These are phyloP conservation scores for Torymus aiolomorphi DNA, from an alignment of 2,888 invertebrate species.

Conservation along the genomic window DNA sequence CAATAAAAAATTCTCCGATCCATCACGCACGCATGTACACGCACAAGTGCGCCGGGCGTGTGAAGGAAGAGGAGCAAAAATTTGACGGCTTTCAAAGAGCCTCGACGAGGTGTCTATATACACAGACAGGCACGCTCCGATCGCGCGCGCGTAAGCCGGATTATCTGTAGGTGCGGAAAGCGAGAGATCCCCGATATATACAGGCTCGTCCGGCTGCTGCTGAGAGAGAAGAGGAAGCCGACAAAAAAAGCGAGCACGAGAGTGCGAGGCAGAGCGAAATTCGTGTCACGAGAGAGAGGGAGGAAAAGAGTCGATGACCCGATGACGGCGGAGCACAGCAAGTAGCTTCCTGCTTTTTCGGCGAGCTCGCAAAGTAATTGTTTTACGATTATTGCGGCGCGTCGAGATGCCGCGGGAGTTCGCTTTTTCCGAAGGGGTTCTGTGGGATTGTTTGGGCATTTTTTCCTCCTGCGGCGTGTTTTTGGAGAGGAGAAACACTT, in stretches of 20 bases:
- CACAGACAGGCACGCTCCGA: background rate
- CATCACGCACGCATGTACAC: no score
- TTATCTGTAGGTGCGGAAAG: slow-evolving; percentile 70
- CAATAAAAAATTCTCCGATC: no score
- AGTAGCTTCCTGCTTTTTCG: slow-evolving; percentile 11
- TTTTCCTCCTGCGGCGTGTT: no score
- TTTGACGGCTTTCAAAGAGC: background rate
- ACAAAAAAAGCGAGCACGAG: slow-evolving; percentile 14
- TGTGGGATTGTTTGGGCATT: no score
- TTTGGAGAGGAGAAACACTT: no score
- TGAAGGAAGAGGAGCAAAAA: slow-evolving; percentile 6
- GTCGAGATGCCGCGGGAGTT: no score
- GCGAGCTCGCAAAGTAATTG: slow-evolving; percentile 11
- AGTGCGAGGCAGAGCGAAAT: background rate
- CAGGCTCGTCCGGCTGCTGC: background rate
- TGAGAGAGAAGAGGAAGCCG: slow-evolving; percentile 12
- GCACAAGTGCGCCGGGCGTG: no score
- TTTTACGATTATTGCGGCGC: slow-evolving; percentile 9
- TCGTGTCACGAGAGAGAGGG: no score
- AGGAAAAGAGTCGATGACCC: slow-evolving; percentile 38
- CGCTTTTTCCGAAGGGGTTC: no score
- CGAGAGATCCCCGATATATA: slow-evolving; percentile 14
- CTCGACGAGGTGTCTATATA: slow-evolving; percentile 20
- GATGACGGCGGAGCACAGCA: slow-evolving; percentile 6
- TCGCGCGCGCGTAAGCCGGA: slow-evolving; percentile 70